Evolutionary conservation across 2,797 vertebrate species (phyloP).

Genomic region (Emydoidea blandingii): DNA sequence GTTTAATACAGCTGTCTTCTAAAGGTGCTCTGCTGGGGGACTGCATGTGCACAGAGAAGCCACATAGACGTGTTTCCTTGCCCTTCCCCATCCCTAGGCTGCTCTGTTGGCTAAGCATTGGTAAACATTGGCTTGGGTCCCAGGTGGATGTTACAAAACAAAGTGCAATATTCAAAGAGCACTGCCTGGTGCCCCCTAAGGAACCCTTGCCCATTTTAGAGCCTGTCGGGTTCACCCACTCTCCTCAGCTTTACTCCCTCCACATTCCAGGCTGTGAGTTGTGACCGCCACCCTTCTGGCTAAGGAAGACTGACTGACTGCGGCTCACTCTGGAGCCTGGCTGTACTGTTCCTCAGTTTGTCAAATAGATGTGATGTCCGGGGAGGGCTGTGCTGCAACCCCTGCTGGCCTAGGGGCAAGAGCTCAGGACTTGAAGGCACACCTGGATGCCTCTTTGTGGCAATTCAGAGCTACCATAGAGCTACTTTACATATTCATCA

Average conservation of each 20-base stretch:
- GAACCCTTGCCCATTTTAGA: background rate
- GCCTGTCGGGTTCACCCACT: background rate
- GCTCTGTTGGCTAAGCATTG: rapidly evolving
- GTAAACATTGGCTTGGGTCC: background rate
- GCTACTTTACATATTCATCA: background rate
- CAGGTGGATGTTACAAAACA: background rate
- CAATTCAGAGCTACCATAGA: background rate
- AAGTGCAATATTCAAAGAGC: background rate
- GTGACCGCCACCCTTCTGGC: background rate
- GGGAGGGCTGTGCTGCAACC: background rate
- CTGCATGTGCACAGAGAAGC: background rate
- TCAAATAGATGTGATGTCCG: too few species aligned
- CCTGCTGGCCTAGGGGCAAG: background rate
- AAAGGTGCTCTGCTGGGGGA: background rate
- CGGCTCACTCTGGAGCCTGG: background rate
- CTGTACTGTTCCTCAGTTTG: background rate
- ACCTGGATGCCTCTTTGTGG: background rate
- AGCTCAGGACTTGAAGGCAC: background rate
- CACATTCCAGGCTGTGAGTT: rapidly evolving
- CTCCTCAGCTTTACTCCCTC: background rate
- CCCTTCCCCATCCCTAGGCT: rapidly evolving
- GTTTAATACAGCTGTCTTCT: background rate
- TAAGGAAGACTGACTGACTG: background rate
- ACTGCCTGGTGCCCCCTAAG: background rate
- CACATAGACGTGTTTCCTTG: background rate